Evolutionary conservation across 37 sponge, comb jelly and placozoan genomes (phyloP).

Genomic region (Eunapius fragilis): DNA sequence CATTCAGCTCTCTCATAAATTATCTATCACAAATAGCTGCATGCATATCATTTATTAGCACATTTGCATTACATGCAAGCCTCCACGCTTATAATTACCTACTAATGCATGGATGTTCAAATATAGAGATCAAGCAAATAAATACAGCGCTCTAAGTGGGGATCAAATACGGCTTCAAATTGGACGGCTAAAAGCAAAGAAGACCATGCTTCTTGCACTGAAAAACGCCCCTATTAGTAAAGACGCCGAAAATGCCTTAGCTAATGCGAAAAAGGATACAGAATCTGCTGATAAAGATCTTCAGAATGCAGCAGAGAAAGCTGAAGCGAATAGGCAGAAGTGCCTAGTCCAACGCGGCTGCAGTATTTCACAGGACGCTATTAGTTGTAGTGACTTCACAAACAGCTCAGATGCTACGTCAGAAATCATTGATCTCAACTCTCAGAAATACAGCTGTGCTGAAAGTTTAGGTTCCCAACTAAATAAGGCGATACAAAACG

Average conservation of each 20-base stretch:
- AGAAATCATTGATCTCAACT: neutral
- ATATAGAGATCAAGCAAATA: constrained; percentile 23
- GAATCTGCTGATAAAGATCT: neutral
- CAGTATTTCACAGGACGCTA: neutral
- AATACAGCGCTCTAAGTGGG: constrained; percentile 13
- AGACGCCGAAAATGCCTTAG: neutral
- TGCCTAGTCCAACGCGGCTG: constrained; percentile 10
- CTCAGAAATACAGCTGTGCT: constrained; percentile 13
- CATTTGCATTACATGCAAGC: no score
- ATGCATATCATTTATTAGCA: no score
- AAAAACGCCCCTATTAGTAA: neutral
- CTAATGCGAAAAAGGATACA: neutral
- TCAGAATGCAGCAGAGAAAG: neutral
- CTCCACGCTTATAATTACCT: no score
- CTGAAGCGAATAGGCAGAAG: neutral
- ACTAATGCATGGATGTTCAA: no score
- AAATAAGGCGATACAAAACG: neutral
- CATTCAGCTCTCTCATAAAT: no score
- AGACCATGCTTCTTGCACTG: constrained; percentile 1
- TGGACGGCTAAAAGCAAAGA: constrained; percentile 12
- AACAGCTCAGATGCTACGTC: neutral
- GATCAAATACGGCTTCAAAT: constrained; percentile 31
- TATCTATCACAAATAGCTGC: no score
- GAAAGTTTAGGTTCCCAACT: constrained; percentile 9
- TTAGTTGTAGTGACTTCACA: neutral